Base-by-base conservation (phyloP, 37 sponge, comb jelly and placozoan species). In the Bolinopsis microptera region DNA sequence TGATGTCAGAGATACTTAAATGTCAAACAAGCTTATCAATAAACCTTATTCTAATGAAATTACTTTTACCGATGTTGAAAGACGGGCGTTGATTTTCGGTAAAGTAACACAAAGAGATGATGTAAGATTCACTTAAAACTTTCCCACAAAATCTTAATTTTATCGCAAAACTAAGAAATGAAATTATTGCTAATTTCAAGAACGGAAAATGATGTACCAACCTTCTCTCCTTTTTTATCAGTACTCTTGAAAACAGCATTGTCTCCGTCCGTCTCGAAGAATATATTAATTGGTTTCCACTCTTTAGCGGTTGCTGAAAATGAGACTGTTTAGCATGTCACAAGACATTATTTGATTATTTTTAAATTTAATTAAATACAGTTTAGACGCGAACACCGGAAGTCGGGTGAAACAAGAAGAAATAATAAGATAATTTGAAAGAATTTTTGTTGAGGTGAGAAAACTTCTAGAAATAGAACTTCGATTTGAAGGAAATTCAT, bases 201-300 rank as follows among this genome's bases (percentile, higher is more conserved):
- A n/a, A n/a, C n/a, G n/a, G n/a, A n/a, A n/a, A n/a, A n/a, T n/a
- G n/a, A n/a, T n/a, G 61, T 48, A 48, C 61, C 61, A 48, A 77
- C 80, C 35, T 77, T 77, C 1, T 77, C 80, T 1, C 80, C 80
- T 35, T 77, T 77, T 32, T 77, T 77, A 8, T 77, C 80, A 0
- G 80, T 77, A 36, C 32, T 77, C 36, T 32, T 77, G 21, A 77
- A 77, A 34, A 77, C 32, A 32, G 80, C 80, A 35, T 77, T 77
- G 28, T 77, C 80, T 48, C 13, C 9, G 80, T 77, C 80, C 27
- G 80, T 32, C 18, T 77, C 80, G 80, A 77, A 77, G 18, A 32
- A 27, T 27, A 77, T 77, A 32, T 77, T 77, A 34, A 77, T 77
- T 32, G 80, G 32, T 32, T 77, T 77, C 80, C 80, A 77, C 33